phyloP scores from a whole-genome alignment of 2,113 vertebrate species.

The Podocnemis expansa region DNA sequence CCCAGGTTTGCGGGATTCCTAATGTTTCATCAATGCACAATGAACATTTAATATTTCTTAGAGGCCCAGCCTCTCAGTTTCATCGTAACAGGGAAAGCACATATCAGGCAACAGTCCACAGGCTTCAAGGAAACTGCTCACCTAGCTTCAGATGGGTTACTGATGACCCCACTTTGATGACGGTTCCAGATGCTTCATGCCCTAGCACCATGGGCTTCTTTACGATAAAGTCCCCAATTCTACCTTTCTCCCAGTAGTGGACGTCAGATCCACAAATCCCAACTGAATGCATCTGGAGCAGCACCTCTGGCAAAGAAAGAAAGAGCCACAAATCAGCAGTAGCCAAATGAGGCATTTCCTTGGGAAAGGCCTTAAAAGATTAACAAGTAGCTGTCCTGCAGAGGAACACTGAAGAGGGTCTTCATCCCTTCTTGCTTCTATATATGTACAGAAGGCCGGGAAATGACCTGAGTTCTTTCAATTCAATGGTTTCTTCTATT shows the following conservation, averaged over 20 bases:
- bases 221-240: slow-evolving; percentile 88
- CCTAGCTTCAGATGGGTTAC: slow-evolving; percentile 89
- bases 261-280: slow-evolving; percentile 97
- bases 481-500: neutral
- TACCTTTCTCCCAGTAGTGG: slow-evolving; percentile 94
- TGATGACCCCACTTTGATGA: slow-evolving; percentile 85
- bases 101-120: neutral
- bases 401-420: neutral
- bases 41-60: neutral
- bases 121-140: slow-evolving; percentile 29
- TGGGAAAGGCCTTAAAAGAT: neutral
- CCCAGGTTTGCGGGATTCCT: neutral
- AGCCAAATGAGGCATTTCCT: neutral
- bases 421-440: no score
- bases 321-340: neutral
- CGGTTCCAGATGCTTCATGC: slow-evolving; percentile 91
- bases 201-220: slow-evolving; percentile 92
- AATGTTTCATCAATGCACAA: neutral
- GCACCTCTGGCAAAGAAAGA: slow-evolving; percentile 82
- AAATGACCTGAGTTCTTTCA: neutral
- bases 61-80: neutral
- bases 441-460: neutral
- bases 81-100: neutral
- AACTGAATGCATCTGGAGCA: slow-evolving; percentile 95
- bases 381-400: neutral